Base-by-base conservation (phyloP, 2,888 invertebrate species). In the Drosophila picticornis region DNA sequence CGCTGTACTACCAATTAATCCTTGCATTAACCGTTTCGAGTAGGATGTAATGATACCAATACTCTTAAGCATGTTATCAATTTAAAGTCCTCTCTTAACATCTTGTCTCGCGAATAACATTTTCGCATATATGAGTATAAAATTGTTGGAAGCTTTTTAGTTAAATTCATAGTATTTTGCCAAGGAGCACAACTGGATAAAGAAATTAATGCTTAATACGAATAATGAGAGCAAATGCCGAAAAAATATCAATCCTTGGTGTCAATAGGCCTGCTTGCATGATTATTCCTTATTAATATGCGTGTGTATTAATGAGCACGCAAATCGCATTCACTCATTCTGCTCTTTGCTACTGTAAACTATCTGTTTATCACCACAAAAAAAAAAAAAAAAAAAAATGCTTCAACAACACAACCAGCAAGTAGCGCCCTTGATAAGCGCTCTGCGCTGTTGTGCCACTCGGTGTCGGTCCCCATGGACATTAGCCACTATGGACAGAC, bases 351-450 rank as follows among this genome's bases (percentile, higher is more conserved):
- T 56, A 62, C 55, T 55, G 61, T 46, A 62, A 68, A 53, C 25
- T 52, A 69, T 50, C 60, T 65, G 55, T 62, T 79, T 72, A 78
- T 79, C 79, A 32, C 55, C 2, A 32, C 16, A 51, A 13, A 38
- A 31, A n/a, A 38, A 55, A 29, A 29, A 29, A 29, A 29, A 29
- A 29, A 29, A 32, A 34, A 34, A 32, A 36, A 62, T 46, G 25
- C 25, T 16, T 46, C 46, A 63, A 67, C 13, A 72, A 71, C 40
- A 55, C 55, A 19, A 53, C 22, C 50, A 36, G n/a, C 31, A 55
- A 40, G 36, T 31, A 55, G 32, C 52, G 46, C 57, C 53, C 57
- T 53, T 75, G 75, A 79, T 78, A 80, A 78, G 80, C 58, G 59
- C 67, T 61, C 52, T 53, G 46, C 22, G 16, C 25, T 43, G 57